These are phyloP conservation scores for Craniophora ligustri DNA, from an alignment of 2,888 invertebrate species.

Conservation along the genomic window DNA sequence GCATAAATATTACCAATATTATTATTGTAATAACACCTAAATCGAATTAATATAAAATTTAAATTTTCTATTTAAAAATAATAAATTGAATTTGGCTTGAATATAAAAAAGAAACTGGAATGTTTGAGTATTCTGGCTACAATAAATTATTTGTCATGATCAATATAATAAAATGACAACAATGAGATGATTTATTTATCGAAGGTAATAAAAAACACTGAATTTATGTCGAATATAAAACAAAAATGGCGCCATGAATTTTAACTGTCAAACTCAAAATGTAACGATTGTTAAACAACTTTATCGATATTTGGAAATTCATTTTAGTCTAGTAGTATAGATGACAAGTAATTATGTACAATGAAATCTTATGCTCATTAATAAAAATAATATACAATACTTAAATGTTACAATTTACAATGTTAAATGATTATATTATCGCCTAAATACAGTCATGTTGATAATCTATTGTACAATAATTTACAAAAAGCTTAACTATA, in stretches of 20 bases:
- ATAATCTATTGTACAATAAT: conserved; percentile 85
- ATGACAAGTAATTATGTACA: conserved; percentile 76
- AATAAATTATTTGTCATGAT: conserved; percentile 62
- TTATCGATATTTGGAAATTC: conserved; percentile 50
- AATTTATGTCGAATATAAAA: conserved; percentile 16
- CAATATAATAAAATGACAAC: conserved; percentile 28
- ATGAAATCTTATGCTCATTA: conserved; percentile 79
- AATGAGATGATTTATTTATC: conserved; percentile 26
- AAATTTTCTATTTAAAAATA: conserved; percentile 56
- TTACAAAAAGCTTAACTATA: conserved; percentile 85
- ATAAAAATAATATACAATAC: conserved; percentile 78
- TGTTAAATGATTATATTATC: conserved; percentile 67
- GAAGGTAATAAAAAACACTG: conserved; percentile 16
- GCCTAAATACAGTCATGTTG: conserved; percentile 81
- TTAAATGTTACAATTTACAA: conserved; percentile 68
- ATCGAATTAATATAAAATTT: conserved; percentile 69
- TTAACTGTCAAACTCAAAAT: conserved; percentile 42
- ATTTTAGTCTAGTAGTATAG: conserved; percentile 58
- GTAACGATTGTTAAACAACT: conserved; percentile 19
- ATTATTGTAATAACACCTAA: conserved; percentile 68
- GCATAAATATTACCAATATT: conserved; percentile 79
- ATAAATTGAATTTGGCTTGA: conserved; percentile 67
- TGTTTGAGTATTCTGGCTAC: conserved; percentile 66
- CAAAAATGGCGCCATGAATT: conserved; percentile 44
- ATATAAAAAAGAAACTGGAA: conserved; percentile 59